phyloP scores from a whole-genome alignment of 1,140 invertebrate species.

The Drosophila gunungcola region DNA sequence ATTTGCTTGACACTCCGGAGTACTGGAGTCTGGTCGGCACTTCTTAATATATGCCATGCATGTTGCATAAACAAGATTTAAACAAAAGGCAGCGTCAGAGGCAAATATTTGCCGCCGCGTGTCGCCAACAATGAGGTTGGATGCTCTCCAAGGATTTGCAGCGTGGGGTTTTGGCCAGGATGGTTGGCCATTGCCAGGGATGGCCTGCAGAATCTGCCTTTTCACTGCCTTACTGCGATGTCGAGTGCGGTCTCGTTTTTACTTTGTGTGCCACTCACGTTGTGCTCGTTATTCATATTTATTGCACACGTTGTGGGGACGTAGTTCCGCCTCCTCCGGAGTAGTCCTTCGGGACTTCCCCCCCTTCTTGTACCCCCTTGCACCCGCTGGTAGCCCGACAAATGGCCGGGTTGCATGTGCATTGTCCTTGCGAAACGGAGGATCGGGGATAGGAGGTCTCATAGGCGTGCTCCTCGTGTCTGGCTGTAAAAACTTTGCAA shows the following conservation, averaged over 20 bases:
- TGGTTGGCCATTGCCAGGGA: background rate
- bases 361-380: conserved; percentile 17
- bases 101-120: conserved; percentile 76
- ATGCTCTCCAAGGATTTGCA: conserved; percentile 35
- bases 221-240: conserved; percentile 51
- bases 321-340: conserved; percentile 13
- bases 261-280: conserved; percentile 82
- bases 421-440: conserved; percentile 51
- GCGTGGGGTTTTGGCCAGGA: background rate
- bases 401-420: conserved; percentile 73
- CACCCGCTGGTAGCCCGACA: conserved; percentile 5
- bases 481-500: conserved; percentile 80
- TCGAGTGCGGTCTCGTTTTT: conserved; percentile 50
- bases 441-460: background rate
- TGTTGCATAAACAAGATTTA: conserved; percentile 80
- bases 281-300: conserved; percentile 82
- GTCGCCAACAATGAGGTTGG: conserved; percentile 58
- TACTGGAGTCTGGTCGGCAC: conserved; percentile 22
- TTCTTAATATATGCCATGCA: conserved; percentile 72
- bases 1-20: conserved; percentile 43
- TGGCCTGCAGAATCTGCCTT: conserved; percentile 37
- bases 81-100: conserved; percentile 60
- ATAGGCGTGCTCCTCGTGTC: conserved; percentile 60
- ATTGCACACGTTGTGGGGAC: conserved; percentile 76
- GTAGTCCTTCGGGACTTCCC: conserved; percentile 38